Base-by-base conservation (phyloP, 2,797 vertebrate genomes). In the Onychomys torridus region DNA sequence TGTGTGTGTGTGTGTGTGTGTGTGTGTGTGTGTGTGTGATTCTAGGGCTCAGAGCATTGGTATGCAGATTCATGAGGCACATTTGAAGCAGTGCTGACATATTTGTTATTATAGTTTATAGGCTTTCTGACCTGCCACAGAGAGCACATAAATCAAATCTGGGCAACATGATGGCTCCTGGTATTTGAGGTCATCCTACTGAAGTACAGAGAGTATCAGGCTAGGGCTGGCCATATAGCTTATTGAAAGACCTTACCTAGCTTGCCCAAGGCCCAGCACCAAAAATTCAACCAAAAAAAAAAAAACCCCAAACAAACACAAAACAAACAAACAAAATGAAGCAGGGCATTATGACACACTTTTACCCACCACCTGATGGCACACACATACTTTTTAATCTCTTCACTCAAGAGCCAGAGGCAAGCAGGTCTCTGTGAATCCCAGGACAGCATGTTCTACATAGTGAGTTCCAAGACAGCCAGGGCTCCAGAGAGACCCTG, bases 41-140 rank as follows among this genome's bases (percentile, higher is more conserved):
- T 37, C 46, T 55, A 37, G 49, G 37, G 46, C 43, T 86, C 40
- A 67, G 49, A 63, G 67, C 25, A 10, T 23, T 84, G 25, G 49
- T 19, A 9, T 65, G 52, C 6, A 69, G 65, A 55, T 32, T 67
- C 55, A 46, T 1, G 61, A 40, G 40, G 61, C 83, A 69, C 25
- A 11, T 93, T 29, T 89, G 32, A 94, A 94, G 83, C n/a, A 34
- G 61, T 7, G 55, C 14, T 37, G 46, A 10, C 23, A 52, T 67
- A 52, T 86, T 86, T 86, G 67, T 89, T 63, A 78, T 27, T 92
- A 67, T 59, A 63, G 61, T 37, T 94, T 90, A 92, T 23, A 93
- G 71, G 3, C 29, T 89, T 16, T 25, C 46, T 83, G 65, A 23
- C 52, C 52, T 52, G 14, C 55, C 29, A 76, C 55, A 76, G 49